Conservation (phyloP, 2,797 vertebrate genomes). For the Emydoidea blandingii region DNA sequence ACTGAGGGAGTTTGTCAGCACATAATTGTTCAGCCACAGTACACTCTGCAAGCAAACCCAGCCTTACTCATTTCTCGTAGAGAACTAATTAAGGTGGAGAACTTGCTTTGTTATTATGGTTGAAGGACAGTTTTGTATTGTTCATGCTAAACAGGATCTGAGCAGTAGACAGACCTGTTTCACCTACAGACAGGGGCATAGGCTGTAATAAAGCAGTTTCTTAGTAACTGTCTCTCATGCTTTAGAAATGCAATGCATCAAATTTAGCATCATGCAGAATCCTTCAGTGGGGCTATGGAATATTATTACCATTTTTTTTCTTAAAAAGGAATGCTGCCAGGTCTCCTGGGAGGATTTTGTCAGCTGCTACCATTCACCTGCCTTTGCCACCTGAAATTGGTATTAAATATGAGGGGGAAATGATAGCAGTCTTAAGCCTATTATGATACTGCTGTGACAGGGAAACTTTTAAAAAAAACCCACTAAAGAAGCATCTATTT, state of each 20-base stretch:
- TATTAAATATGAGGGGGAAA: constrained; percentile 47
- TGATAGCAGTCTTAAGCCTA: not conserved
- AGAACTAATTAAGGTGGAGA: constrained; percentile 59
- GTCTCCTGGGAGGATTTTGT: constrained; percentile 49
- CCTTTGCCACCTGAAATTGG: constrained; percentile 56
- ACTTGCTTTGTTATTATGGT: constrained; percentile 21
- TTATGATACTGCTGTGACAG: constrained; percentile 10
- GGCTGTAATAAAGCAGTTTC: constrained; percentile 30
- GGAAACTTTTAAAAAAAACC: not conserved
- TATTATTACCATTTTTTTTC: constrained; percentile 59
- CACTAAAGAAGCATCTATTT: not conserved
- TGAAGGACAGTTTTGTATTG: constrained; percentile 18
- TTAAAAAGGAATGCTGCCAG: constrained; percentile 38
- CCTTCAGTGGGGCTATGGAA: constrained; percentile 63
- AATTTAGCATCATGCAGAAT: constrained; percentile 23
- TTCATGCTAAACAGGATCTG: not conserved
- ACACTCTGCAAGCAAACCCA: constrained; percentile 34
- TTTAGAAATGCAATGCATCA: constrained; percentile 55
- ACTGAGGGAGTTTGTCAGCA: not conserved
- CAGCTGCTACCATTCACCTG: constrained; percentile 41
- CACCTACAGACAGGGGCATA: constrained; percentile 26
- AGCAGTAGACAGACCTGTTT: constrained; percentile 36
- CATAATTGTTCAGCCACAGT: constrained; percentile 40
- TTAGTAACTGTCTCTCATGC: constrained; percentile 38
- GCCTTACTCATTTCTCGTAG: constrained; percentile 44